Evolutionary conservation across 2,888 invertebrate species (phyloP).

Genomic region (Tetragonisca angustula): DNA sequence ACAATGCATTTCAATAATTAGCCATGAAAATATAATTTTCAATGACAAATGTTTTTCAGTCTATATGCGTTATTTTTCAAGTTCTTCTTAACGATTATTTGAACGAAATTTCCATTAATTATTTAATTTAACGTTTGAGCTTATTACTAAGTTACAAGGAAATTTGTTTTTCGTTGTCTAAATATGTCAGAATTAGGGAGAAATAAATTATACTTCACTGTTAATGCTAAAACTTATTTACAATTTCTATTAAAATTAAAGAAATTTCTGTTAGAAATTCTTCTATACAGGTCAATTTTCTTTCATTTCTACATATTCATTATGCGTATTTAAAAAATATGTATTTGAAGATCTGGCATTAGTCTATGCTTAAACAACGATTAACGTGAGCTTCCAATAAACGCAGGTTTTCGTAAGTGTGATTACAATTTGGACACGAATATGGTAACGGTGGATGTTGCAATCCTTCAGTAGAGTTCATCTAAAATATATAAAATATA

Average conservation of each 20-base stretch:
- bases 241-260: conserved; percentile 4
- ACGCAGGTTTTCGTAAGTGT: neutral
- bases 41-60: neutral
- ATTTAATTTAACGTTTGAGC: neutral
- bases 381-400: conserved; percentile 30
- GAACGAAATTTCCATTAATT: neutral
- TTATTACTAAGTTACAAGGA: neutral
- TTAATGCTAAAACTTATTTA: conserved; percentile 4
- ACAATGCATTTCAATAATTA: neutral
- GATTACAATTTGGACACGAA: conserved; percentile 38
- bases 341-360: neutral
- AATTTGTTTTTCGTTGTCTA: neutral
- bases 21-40: neutral
- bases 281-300: neutral
- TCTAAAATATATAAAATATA: conserved; percentile 1
- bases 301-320: neutral
- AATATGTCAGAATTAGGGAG: neutral
- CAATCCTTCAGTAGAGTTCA: neutral
- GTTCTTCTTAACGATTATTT: neutral
- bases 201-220: neutral
- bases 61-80: neutral
- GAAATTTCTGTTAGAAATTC: conserved; percentile 13
- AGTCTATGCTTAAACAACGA: conserved; percentile 33
- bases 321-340: conserved; percentile 6
- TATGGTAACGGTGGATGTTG: neutral